Conservation (phyloP, 2,113 vertebrate genomes). For the Platycercus adscitus region DNA sequence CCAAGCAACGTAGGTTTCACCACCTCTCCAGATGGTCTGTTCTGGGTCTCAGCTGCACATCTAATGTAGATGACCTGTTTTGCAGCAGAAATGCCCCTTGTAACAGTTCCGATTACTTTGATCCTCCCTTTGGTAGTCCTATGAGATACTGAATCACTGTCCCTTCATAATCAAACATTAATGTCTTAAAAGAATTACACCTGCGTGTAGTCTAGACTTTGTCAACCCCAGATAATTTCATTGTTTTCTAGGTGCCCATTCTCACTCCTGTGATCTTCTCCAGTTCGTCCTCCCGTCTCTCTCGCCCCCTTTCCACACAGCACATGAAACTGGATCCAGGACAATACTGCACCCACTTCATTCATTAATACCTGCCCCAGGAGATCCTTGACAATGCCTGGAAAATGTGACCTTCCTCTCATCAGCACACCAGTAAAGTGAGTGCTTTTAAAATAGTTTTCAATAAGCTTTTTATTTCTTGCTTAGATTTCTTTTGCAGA, state of each 20-base stretch:
- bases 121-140: not conserved
- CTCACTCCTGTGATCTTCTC: not conserved
- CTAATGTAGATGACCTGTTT: not conserved
- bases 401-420: not conserved
- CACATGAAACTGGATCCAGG: not conserved
- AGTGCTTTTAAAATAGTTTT: not conserved
- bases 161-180: not conserved
- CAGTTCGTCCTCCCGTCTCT: accelerated
- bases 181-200: not conserved
- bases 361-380: not conserved
- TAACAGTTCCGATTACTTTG: not conserved
- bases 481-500: not conserved
- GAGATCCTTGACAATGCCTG: not conserved
- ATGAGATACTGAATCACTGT: not conserved
- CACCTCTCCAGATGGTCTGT: not conserved
- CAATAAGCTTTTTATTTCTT: not conserved
- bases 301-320: not conserved
- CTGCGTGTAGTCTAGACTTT: not conserved
- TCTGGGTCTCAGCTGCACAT: not conserved
- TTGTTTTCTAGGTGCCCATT: not conserved
- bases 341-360: not conserved
- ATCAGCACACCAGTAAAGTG: not conserved
- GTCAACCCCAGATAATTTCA: not conserved
- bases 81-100: not conserved
- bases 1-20: not conserved